These are phyloP conservation scores for Porites evermanni DNA, from an alignment of 92 coral and sea anemone species.

Conservation along the genomic window DNA sequence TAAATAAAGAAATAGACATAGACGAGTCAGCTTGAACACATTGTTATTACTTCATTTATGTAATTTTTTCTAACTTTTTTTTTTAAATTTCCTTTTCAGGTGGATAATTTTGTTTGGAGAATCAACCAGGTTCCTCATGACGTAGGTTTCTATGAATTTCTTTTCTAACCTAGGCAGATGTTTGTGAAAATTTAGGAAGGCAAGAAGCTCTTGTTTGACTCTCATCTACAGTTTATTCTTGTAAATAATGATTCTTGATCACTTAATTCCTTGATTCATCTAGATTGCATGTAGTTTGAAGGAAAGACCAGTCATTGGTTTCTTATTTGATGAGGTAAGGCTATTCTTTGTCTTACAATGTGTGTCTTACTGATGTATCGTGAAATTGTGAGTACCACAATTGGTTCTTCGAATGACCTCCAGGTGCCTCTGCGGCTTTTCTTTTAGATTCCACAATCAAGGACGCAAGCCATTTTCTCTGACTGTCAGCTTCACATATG, in stretches of 20 bases:
- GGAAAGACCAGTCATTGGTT: constrained; percentile 74
- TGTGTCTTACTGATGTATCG: neutral
- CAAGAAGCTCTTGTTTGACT: neutral
- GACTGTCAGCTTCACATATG: constrained; percentile 95
- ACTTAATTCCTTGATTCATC: neutral
- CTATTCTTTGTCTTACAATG: too few species aligned
- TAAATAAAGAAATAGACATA: too few species aligned
- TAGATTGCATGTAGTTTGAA: constrained; percentile 77
- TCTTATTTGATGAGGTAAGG: constrained; percentile 82
- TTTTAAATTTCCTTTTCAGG: constrained; percentile 13
- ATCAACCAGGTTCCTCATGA: constrained; percentile 77
- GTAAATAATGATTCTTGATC: neutral
- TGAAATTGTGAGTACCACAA: neutral
- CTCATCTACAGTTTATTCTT: neutral
- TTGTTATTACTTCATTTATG: too few species aligned
- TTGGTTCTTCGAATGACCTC: neutral
- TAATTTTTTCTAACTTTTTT: neutral
- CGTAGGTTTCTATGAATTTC: constrained; percentile 47
- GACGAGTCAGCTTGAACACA: neutral
- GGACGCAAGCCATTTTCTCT: constrained; percentile 73
- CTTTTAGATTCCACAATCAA: constrained; percentile 77
- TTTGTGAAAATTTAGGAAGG: neutral
- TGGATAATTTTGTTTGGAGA: constrained; percentile 72
- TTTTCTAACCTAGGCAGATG: too few species aligned
- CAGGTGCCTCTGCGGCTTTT: neutral